Conservation (phyloP, 2,888 invertebrate genomes). For the Xylocampa areola region DNA sequence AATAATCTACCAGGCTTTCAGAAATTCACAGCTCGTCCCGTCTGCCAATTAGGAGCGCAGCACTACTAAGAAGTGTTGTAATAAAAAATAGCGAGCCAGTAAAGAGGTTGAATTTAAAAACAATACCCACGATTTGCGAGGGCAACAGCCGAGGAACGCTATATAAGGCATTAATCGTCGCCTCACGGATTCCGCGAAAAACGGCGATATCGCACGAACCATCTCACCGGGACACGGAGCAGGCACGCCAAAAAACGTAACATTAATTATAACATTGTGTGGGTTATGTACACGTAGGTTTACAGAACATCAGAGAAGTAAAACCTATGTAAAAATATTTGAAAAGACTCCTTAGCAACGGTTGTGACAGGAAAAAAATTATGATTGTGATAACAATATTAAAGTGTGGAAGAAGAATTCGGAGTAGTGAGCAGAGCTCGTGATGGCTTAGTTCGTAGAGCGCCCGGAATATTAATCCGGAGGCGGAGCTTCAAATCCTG, state of each 20-base stretch:
- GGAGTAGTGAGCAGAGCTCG: too few relatives aligned
- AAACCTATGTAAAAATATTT: background rate
- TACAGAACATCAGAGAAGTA: background rate
- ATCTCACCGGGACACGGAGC: slow-evolving; percentile 55
- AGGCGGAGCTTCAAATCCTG: too few relatives aligned
- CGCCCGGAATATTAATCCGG: too few relatives aligned
- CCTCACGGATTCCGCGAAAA: slow-evolving; percentile 65
- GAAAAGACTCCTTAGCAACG: too few relatives aligned
- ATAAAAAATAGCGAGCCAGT: slow-evolving; percentile 53
- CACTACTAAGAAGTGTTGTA: slow-evolving; percentile 60
- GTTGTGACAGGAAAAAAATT: too few relatives aligned
- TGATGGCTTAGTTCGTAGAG: too few relatives aligned
- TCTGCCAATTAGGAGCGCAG: slow-evolving; percentile 64
- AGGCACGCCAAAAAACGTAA: slow-evolving; percentile 41
- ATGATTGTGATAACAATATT: too few relatives aligned
- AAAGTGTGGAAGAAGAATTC: too few relatives aligned
- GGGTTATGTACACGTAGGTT: slow-evolving; percentile 13
- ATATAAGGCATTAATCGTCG: slow-evolving; percentile 68
- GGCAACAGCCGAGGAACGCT: slow-evolving; percentile 59
- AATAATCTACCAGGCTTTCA: slow-evolving; percentile 8
- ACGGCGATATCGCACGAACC: slow-evolving; percentile 58
- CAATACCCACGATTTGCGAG: slow-evolving; percentile 60
- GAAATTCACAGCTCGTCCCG: slow-evolving; percentile 52
- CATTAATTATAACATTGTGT: slow-evolving; percentile 55
- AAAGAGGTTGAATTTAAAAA: slow-evolving; percentile 61